Conservation (phyloP, 2,888 invertebrate genomes). For the Antitype chi region DNA sequence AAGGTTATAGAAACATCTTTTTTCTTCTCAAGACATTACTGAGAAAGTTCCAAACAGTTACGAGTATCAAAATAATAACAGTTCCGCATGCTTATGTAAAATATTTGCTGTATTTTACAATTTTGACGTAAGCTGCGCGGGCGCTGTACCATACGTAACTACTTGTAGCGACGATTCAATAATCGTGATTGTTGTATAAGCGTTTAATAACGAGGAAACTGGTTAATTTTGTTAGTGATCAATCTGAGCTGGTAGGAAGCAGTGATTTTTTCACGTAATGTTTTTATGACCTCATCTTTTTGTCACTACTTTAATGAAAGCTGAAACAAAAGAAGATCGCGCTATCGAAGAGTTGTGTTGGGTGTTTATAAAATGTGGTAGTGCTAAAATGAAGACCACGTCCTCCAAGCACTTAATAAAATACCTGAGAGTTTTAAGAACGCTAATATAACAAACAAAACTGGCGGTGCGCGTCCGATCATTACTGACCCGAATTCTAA, state of each 20-base stretch:
- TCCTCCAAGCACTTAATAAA: slow-evolving; percentile 74
- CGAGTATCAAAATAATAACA: slow-evolving; percentile 61
- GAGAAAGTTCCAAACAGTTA: slow-evolving; percentile 55
- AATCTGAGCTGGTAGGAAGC: neutral
- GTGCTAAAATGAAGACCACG: slow-evolving; percentile 65
- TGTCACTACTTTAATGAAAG: neutral
- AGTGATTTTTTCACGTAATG: neutral
- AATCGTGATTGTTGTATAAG: slow-evolving; percentile 57
- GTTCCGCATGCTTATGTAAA: slow-evolving; percentile 68
- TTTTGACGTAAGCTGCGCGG: slow-evolving; percentile 66
- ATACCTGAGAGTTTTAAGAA: slow-evolving; percentile 78
- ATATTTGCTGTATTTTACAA: slow-evolving; percentile 63
- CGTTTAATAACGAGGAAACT: slow-evolving; percentile 49
- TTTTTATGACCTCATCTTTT: neutral
- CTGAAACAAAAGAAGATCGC: neutral
- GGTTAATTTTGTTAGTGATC: slow-evolving; percentile 7
- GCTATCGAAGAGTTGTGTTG: neutral
- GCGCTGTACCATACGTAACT: slow-evolving; percentile 62
- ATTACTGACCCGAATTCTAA: slow-evolving; percentile 89
- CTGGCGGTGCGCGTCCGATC: slow-evolving; percentile 82
- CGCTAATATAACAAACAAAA: slow-evolving; percentile 87
- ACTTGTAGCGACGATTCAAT: slow-evolving; percentile 60
- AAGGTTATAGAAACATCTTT: slow-evolving; percentile 52
- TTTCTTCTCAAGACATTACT: slow-evolving; percentile 42
- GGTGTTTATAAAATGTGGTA: slow-evolving; percentile 9